A percentile compares a stretch with the other conserved stretches of the same genome.
Evolutionary conservation across 2,888 invertebrate genomes (phyloP).

Genomic region (Orthosia gothica): DNA sequence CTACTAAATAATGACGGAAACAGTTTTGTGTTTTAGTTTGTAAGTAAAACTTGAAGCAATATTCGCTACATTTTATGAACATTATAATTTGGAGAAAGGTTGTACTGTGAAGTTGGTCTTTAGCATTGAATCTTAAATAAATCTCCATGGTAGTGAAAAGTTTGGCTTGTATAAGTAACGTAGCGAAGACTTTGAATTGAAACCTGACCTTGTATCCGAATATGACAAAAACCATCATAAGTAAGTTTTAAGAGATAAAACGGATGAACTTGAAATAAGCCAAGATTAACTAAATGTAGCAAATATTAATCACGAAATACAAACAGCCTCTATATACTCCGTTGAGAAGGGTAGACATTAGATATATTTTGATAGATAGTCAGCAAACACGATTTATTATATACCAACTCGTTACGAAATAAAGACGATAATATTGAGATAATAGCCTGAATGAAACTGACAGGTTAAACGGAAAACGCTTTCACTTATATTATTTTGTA

Average conservation of each 20-base stretch:
- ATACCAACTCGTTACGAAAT: slow-evolving; percentile 48
- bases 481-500: slow-evolving; percentile 55
- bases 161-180: slow-evolving; percentile 10
- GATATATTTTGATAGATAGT: slow-evolving; percentile 64
- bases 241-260: slow-evolving; percentile 32
- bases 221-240: slow-evolving; percentile 7
- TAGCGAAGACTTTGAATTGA: slow-evolving; percentile 41
- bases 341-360: slow-evolving; percentile 61
- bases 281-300: slow-evolving; percentile 59
- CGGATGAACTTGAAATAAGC: slow-evolving; percentile 56
- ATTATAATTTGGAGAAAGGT: slow-evolving; percentile 6
- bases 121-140: slow-evolving; percentile 17
- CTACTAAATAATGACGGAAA: slow-evolving; percentile 20
- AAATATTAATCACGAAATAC: slow-evolving; percentile 66
- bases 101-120: neutral
- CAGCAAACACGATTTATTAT: slow-evolving; percentile 56
- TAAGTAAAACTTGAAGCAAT: neutral
- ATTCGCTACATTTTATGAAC: neutral
- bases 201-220: neutral
- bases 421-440: slow-evolving; percentile 55
- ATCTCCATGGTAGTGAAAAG: slow-evolving; percentile 16
- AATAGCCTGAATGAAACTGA: slow-evolving; percentile 63
- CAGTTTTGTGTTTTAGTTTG: neutral
- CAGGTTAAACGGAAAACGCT: slow-evolving; percentile 60
- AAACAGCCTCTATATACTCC: slow-evolving; percentile 51